Percentiles rank a stretch among this genome's conserved stretches.
Evolutionary conservation across 2,888 invertebrate genomes (phyloP).

Genomic region (Plebejus anna): DNA sequence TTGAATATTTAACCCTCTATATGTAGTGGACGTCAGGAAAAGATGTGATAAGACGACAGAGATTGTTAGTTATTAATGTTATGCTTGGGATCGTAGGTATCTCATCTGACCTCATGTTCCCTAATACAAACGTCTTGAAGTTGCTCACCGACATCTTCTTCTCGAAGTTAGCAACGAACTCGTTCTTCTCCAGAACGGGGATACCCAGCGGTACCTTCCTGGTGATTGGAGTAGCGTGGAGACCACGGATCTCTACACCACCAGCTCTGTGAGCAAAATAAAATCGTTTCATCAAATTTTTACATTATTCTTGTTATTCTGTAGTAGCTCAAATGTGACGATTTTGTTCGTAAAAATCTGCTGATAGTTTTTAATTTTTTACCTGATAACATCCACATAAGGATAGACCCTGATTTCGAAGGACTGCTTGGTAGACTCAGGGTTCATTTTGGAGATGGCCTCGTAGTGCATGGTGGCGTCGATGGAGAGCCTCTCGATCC

Average conservation of each 20-base stretch:
- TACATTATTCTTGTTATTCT: background rate
- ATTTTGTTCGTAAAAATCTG: too few relatives aligned
- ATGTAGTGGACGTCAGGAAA: too few relatives aligned
- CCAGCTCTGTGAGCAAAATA: slow-evolving; percentile 77
- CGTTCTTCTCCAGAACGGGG: slow-evolving; percentile 88
- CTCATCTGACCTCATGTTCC: background rate
- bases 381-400: slow-evolving; percentile 75
- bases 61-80: too few relatives aligned
- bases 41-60: too few relatives aligned
- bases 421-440: slow-evolving; percentile 63
- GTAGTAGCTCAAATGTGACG: background rate
- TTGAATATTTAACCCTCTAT: too few relatives aligned
- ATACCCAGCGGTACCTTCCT: slow-evolving; percentile 83
- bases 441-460: slow-evolving; percentile 69
- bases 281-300: background rate
- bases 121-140: background rate
- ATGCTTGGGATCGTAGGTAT: background rate
- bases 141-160: slow-evolving; percentile 62
- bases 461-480: slow-evolving; percentile 82
- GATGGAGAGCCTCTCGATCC: slow-evolving; percentile 84
- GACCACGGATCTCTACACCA: slow-evolving; percentile 87
- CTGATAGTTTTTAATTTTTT: background rate
- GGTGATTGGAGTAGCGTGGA: slow-evolving; percentile 87
- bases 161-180: slow-evolving; percentile 83
- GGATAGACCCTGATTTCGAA: slow-evolving; percentile 71